Evolutionary conservation across 1,140 invertebrate species (phyloP), one percentile per base, ranked within the genome.

Genomic region (Helicoverpa armigera): DNA sequence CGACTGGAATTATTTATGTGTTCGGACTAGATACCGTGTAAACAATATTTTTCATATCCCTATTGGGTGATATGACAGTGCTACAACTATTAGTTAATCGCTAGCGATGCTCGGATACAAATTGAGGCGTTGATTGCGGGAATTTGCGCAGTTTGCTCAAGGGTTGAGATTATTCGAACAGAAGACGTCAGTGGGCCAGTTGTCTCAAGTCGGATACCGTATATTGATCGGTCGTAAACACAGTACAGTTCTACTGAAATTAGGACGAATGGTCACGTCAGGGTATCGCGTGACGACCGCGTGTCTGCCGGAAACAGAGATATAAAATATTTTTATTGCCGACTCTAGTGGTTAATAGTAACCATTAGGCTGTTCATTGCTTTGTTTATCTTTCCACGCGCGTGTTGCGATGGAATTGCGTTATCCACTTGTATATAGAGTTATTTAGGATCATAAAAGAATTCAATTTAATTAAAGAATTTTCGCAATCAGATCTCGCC

Each of bases 301-400:
- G 70, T 84, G 14, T 78, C 82, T 87, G 76, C 58, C 79, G 80
- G 86, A 73, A 84, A 82, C 80, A 83, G 85, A 87, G 84, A 88
- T 88, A 85, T 91, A 89, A 93, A 90, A 90, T 92, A 93, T 91
- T 93, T 93, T 92, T 92, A 91, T 89, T 91, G 81, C 83, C 78
- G 65, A 75, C 81, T 89, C 85, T 86, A 90, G 85, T 89, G 79
- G 87, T 88, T 88, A 88, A 89, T 91, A 88, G 85, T 85, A 80
- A 87, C 83, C 85, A 88, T 89, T 88, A 88, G 83, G 83, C 56
- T 61, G 83, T 87, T 86, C 82, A 87, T 82, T 87, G 88, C 85
- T 86, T 86, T 89, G 85, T 89, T 89, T 87, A 86, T 88, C 85
- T 86, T 80, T 83, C 50, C 35, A 60, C 60, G 81, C 65, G 82